Evolutionary conservation across 2,888 invertebrate genomes (phyloP), one percentile per base, ranked within the genome.

Genomic region (Pyrrhia umbra): DNA sequence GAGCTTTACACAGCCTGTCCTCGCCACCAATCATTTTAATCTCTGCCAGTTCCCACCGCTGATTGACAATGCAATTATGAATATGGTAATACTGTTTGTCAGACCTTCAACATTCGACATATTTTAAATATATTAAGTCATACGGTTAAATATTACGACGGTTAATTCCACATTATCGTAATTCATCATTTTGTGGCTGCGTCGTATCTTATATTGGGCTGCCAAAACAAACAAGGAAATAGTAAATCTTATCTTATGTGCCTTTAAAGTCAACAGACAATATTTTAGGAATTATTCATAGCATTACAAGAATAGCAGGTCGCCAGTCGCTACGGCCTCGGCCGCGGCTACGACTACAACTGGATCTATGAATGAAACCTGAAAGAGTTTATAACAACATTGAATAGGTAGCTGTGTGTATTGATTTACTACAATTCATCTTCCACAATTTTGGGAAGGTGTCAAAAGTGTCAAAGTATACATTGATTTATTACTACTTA

Each of bases 61-160:
- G 89, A 89, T 85, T 90, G 91, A 92, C 92, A 90, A 84, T 80
- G 83, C 89, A 88, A 92, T 92, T 90, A 90, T 85, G 68, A 88
- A 89, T 86, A 84, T 83, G 77, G 77, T 85, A 86, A 86, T 84
- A 75, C 79, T 77, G 81, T 86, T 86, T 77, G 77, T 78, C 82
- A 80, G 85, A 86, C 89, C 88, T 89, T 88, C 83, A 73, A 51
- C 34, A 37, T 70, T 77, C 62, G 62, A 80, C 50, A 59, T 54
- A 66, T 63, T 68, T 64, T 62, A 62, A 71, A 75, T 77, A 59
- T 45, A 74, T 68, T 66, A 65, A 50, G 34, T 52, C 34, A 34
- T 34, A 13, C 21, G 49, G 50, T 50, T 71, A 58, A 57, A 60
- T 64, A 58, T 64, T 45, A 25, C 40, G 20, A 40, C 40, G 37